Evolutionary conservation across 2,888 invertebrate genomes (phyloP).

Genomic region (Strigamia maritima): DNA sequence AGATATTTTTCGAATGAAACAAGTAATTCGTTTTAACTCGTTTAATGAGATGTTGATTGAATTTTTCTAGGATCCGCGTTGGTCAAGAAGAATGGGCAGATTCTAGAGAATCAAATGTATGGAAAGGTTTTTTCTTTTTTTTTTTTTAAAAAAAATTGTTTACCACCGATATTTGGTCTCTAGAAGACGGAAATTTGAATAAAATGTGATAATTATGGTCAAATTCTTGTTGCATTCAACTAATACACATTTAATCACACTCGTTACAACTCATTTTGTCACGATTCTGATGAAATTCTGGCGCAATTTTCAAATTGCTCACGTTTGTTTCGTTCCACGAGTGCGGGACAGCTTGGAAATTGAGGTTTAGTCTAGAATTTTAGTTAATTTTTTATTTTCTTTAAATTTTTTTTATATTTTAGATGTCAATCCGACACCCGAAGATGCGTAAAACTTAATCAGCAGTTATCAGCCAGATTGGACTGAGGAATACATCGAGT

Average conservation of each 20-base stretch:
- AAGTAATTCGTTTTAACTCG: not conserved
- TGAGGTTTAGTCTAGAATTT: no score
- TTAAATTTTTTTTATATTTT: no score
- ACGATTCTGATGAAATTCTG: not conserved
- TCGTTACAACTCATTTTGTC: not conserved
- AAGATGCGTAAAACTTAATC: no score
- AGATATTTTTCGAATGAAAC: conserved; percentile 16
- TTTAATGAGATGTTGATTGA: not conserved
- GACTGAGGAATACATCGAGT: no score
- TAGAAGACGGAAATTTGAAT: conserved; percentile 10
- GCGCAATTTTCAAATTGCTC: no score
- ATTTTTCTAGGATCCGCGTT: not conserved
- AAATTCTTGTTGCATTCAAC: conserved; percentile 9
- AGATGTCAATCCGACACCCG: no score
- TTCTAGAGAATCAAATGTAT: not conserved
- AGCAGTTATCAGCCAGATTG: no score
- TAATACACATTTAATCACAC: not conserved
- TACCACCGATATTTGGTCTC: not conserved
- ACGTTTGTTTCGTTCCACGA: no score
- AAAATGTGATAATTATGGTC: not conserved
- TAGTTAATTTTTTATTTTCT: no score
- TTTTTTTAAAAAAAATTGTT: not conserved
- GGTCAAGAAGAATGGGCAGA: conserved; percentile 4
- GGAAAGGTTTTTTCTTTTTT: not conserved
- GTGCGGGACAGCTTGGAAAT: no score